Evolutionary conservation across 2,113 vertebrate species (phyloP).

Genomic region (Ophthalmolycus amberensis): DNA sequence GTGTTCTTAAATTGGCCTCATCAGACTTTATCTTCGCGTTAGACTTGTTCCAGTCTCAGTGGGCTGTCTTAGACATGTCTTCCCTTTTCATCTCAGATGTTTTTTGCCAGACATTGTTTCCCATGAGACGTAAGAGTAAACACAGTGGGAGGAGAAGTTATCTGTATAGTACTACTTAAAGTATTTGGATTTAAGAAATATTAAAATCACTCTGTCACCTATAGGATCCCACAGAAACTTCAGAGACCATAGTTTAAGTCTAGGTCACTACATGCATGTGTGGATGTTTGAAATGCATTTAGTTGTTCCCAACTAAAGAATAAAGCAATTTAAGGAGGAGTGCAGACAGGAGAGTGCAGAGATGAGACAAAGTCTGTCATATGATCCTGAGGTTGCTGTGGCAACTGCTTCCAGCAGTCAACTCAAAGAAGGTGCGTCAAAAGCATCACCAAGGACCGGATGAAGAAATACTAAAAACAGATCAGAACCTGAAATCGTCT

Average conservation of each 20-base stretch:
- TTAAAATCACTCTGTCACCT: neutral
- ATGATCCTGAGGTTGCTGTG: slow-evolving; percentile 72
- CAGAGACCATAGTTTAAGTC: neutral
- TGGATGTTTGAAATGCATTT: neutral
- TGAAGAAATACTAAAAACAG: slow-evolving; percentile 2
- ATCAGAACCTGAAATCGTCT: neutral
- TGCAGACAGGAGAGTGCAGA: slow-evolving; percentile 39
- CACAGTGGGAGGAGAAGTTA: neutral
- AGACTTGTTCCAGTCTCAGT: neutral
- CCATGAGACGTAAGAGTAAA: neutral
- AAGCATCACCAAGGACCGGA: slow-evolving; percentile 20
- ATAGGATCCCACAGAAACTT: slow-evolving; percentile 9
- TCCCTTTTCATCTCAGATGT: neutral
- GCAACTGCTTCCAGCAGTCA: slow-evolving; percentile 62
- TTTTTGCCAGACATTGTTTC: neutral
- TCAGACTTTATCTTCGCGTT: neutral
- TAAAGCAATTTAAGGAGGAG: slow-evolving; percentile 10
- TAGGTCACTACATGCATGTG: neutral
- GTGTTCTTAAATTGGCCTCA: neutral
- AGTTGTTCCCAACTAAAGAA: neutral
- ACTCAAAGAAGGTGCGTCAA: slow-evolving; percentile 44
- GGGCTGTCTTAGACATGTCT: neutral
- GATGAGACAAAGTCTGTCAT: slow-evolving; percentile 62
- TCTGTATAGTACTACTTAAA: neutral
- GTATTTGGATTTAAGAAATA: slow-evolving; percentile 20